Evolutionary conservation across 2,113 vertebrate genomes (phyloP), one percentile per base, ranked within the genome.

Genomic region (Caranx melampygus): DNA sequence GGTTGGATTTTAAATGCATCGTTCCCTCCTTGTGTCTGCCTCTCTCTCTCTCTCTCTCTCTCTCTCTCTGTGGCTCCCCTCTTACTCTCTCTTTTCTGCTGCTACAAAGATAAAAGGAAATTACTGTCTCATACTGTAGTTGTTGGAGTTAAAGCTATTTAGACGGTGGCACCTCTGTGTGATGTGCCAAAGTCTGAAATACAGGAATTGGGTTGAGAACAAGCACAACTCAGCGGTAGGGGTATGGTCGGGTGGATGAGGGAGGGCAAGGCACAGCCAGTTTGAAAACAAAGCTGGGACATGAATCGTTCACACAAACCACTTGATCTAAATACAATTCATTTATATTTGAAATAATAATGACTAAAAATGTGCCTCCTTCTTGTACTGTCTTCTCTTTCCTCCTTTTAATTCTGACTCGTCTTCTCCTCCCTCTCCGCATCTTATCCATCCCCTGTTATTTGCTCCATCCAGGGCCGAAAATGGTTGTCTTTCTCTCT

Each of bases 71-170:
- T 34, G 31, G 4, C 52, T 62, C 72, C 58, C 1, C 60, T 80
- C 31, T 68, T n/a, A 1, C 37, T 61, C 21, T 76, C 31, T 59
- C 42, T 72, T 72, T 75, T 35, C 42, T 63, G 72, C 54, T 65
- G 62, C 57, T 64, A 66, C 45, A 44, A 76, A 84, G 70, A 88
- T 85, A 67, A 85, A 88, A 81, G 77, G 40, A 79, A 79, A 75
- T 86, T 3, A 74, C 58, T 52, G 54, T 86, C 59, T 82, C 65
- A 63, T 75, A 87, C 60, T 47, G 55, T 54, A 59, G 79, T 62
- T 81, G 54, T 78, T 70, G 79, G 64, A 6, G 0, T 67, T 79
- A 65, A 85, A 88, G 75, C 76, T 67, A 33, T 76, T 70, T 71
- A 65, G 26, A 83, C 0, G 2, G 52, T 68, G 72, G 66, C 77